These are phyloP conservation scores for Ennomos quercinarius DNA, from an alignment of 2,888 invertebrate species.

Conservation along the genomic window DNA sequence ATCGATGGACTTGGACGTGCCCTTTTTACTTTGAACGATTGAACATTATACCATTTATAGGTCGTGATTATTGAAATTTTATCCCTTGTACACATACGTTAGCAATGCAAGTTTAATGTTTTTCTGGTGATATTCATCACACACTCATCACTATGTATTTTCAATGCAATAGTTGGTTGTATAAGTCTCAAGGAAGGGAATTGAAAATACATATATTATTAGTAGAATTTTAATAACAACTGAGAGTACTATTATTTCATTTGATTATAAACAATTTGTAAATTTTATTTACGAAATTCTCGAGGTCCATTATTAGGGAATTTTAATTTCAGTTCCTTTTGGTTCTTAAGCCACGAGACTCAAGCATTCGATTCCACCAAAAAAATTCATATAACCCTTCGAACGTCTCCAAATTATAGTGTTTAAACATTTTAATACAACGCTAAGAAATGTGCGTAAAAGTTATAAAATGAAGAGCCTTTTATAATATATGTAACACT, in stretches of 20 bases:
- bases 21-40: conserved; percentile 23
- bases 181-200: no score
- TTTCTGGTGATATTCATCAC: conserved; percentile 2
- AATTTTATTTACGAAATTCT: conserved; percentile 11
- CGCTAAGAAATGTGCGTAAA: conserved; percentile 81
- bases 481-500: conserved; percentile 78
- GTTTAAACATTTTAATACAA: conserved; percentile 79
- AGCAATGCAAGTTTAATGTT: conserved; percentile 4
- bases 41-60: conserved; percentile 7
- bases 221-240: no score
- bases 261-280: conserved; percentile 1
- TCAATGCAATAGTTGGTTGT: background rate
- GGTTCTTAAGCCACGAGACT: conserved; percentile 37
- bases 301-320: background rate
- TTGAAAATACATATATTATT: no score
- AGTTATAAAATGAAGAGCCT: conserved; percentile 71
- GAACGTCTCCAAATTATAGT: conserved; percentile 77
- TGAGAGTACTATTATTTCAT: background rate
- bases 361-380: conserved; percentile 60
- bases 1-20: conserved; percentile 11
- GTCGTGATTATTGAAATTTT: conserved; percentile 6
- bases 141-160: conserved; percentile 3
- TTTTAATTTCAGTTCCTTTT: conserved; percentile 16
- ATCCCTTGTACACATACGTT: background rate
- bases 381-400: conserved; percentile 61